Percentiles rank a stretch among this genome's conserved stretches.
phyloP scores from a whole-genome alignment of 2,113 vertebrate genomes.

The Addax nasomaculatus region DNA sequence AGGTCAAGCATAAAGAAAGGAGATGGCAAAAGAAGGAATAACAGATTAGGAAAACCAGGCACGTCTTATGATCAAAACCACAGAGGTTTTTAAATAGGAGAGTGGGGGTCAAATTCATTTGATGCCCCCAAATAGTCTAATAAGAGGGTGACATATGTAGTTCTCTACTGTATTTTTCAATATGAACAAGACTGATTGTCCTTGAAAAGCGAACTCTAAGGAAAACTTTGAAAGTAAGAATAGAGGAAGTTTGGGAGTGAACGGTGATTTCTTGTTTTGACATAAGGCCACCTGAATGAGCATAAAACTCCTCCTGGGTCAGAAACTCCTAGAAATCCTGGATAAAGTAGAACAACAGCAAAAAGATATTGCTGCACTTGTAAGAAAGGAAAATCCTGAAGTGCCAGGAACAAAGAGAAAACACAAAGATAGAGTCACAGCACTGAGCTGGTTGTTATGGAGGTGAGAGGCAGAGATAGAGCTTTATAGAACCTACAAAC shows the following conservation, averaged over 20 bases:
- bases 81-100: neutral
- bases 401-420: neutral
- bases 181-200: neutral
- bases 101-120: neutral
- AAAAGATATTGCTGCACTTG: neutral
- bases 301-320: neutral
- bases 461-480: neutral
- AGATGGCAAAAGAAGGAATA: neutral
- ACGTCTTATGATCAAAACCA: neutral
- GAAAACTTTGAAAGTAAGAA: neutral
- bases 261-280: neutral
- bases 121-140: neutral
- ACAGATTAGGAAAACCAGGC: neutral
- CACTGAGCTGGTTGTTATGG: neutral
- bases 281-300: neutral
- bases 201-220: neutral
- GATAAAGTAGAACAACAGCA: neutral
- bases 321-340: slow-evolving; percentile 15
- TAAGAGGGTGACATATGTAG: neutral
- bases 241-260: neutral
- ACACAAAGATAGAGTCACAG: neutral
- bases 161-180: neutral
- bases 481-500: neutral
- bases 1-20: neutral
- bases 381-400: slow-evolving; percentile 21